A percentile compares a stretch with the other conserved stretches of the same genome.
Evolutionary conservation across 2,797 vertebrate species (phyloP).

Genomic region (Pelochelys cantorii): DNA sequence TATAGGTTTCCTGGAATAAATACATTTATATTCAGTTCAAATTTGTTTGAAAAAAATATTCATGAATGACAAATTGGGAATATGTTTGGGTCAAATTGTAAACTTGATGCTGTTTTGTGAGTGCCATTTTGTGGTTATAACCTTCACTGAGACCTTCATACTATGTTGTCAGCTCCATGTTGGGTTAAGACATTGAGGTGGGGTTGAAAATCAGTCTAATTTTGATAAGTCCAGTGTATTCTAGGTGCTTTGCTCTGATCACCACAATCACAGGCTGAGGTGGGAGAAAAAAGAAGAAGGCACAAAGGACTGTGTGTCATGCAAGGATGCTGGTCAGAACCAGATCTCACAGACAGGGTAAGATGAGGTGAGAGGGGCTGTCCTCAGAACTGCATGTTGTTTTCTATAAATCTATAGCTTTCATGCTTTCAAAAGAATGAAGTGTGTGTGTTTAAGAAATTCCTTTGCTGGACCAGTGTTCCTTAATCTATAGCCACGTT

Average conservation of each 20-base stretch:
- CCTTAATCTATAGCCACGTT: neutral
- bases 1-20: conserved; percentile 53
- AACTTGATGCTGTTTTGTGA: neutral
- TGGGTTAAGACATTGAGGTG: neutral
- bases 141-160: neutral
- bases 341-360: neutral
- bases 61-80: conserved; percentile 45
- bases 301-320: neutral
- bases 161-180: neutral
- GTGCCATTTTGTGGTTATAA: neutral
- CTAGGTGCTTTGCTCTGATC: neutral
- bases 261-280: neutral
- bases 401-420: neutral
- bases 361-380: no score
- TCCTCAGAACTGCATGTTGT: neutral
- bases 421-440: neutral
- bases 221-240: neutral
- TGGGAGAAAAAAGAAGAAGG: neutral
- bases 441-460: neutral
- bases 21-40: neutral
- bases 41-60: conserved; percentile 31
- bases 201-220: neutral
- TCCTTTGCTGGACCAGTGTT: neutral
- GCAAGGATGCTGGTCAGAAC: neutral
- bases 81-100: conserved; percentile 40